Evolutionary conservation across 1,140 invertebrate species (phyloP).

Genomic region (Nasonia longicornis): DNA sequence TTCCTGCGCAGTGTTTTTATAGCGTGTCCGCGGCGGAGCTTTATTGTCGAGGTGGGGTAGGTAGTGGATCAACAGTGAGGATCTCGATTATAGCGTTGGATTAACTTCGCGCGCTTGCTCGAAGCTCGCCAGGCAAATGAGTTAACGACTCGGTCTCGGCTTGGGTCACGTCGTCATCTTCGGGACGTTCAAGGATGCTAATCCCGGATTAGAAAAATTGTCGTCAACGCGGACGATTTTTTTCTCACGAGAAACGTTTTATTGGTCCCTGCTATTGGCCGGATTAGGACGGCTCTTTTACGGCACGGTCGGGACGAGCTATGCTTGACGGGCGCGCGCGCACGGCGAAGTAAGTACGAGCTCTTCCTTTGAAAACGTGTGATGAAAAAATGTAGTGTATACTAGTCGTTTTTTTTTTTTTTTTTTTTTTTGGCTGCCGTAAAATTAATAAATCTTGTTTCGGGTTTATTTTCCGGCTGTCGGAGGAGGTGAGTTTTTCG

Average conservation of each 20-base stretch:
- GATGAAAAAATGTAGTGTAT: not conserved
- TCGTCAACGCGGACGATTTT: constrained; percentile 15
- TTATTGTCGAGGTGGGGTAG: not conserved
- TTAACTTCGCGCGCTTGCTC: constrained; percentile 51
- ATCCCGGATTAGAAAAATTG: constrained; percentile 20
- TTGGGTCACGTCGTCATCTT: not conserved
- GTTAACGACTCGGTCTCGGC: constrained; percentile 45
- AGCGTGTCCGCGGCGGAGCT: not conserved
- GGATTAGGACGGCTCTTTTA: constrained; percentile 4
- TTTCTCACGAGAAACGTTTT: constrained; percentile 16
- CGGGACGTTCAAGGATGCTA: not conserved
- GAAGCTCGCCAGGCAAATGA: constrained; percentile 43
- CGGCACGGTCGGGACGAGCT: not conserved
- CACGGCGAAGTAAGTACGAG: too few species aligned
- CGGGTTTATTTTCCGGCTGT: not conserved
- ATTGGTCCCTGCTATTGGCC: not conserved
- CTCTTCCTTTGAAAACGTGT: too few species aligned
- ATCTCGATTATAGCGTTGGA: constrained; percentile 54
- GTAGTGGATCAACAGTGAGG: constrained; percentile 45
- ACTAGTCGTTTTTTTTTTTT: not conserved
- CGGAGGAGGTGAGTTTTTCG: too few species aligned
- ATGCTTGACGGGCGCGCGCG: too few species aligned
- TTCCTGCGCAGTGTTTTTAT: not conserved
- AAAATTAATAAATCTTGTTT: not conserved
- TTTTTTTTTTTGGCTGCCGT: not conserved